Percentiles rank a stretch among this genome's conserved stretches.
These are phyloP conservation scores for Taenaris catops DNA, from an alignment of 2,888 invertebrate genomes.

Conservation along the genomic window DNA sequence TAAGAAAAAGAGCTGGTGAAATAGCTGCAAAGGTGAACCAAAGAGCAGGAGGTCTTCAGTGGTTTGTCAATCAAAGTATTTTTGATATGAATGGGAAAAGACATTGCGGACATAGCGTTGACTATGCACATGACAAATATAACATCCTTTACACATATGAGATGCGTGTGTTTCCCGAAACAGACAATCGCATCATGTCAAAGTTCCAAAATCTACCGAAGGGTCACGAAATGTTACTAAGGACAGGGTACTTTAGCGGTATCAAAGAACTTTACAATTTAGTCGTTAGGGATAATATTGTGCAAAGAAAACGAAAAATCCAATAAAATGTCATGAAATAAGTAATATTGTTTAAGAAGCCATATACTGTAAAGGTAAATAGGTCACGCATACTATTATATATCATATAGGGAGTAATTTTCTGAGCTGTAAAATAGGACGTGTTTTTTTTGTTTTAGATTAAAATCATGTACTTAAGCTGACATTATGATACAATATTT, in stretches of 20 bases:
- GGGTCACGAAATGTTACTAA: conserved; percentile 44
- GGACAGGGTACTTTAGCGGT: conserved; percentile 52
- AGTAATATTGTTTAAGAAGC: too few species aligned
- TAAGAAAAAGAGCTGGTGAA: conserved; percentile 37
- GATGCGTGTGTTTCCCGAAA: conserved; percentile 57
- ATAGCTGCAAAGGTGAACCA: conserved; percentile 51
- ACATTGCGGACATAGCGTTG: conserved; percentile 62
- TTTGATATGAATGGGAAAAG: conserved; percentile 40
- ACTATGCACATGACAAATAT: conserved; percentile 41
- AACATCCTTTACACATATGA: conserved; percentile 46
- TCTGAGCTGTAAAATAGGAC: too few species aligned
- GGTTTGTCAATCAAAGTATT: conserved; percentile 47
- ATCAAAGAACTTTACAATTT: conserved; percentile 52
- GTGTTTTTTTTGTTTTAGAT: conserved; percentile 46
- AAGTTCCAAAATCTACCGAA: conserved; percentile 53
- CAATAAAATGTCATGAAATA: too few species aligned
- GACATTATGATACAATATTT: conserved; percentile 69
- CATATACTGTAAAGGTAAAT: too few species aligned
- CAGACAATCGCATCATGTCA: conserved; percentile 40
- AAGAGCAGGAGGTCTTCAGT: conserved; percentile 41
- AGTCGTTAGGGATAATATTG: too few species aligned
- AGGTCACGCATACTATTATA: too few species aligned
- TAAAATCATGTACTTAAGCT: conserved; percentile 54
- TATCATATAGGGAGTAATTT: too few species aligned
- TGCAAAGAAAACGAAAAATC: too few species aligned